Evolutionary conservation across 2,888 invertebrate species (phyloP).

Genomic region (Chrysina gloriosa): DNA sequence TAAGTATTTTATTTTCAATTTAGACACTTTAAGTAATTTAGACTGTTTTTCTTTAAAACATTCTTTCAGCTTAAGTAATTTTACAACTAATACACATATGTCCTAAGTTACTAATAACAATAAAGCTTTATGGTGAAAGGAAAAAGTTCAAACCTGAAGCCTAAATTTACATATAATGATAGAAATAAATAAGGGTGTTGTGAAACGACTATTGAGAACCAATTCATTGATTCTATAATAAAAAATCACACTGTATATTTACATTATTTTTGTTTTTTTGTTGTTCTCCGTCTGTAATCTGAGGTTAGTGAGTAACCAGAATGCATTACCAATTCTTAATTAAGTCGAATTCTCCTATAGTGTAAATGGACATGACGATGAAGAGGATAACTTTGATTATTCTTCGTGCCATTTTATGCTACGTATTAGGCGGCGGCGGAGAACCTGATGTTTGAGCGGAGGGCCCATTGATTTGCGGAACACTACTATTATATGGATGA

Average conservation of each 20-base stretch:
- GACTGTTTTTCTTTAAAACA: constrained; percentile 34
- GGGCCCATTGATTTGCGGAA: constrained; percentile 57
- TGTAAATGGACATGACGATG: constrained; percentile 53
- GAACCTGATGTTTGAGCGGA: constrained; percentile 47
- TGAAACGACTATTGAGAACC: constrained; percentile 9
- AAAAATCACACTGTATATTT: constrained; percentile 25
- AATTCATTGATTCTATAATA: constrained; percentile 1
- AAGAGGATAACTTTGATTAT: constrained; percentile 52
- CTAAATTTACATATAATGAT: constrained; percentile 17
- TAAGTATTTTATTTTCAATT: constrained; percentile 32
- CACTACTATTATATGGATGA: constrained; percentile 77
- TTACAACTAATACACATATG: constrained; percentile 33
- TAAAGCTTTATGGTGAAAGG: constrained; percentile 14
- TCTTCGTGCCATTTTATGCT: constrained; percentile 52
- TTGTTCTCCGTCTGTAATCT: constrained; percentile 3
- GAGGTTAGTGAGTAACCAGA: not conserved
- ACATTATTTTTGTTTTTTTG: constrained; percentile 16
- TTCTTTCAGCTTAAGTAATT: constrained; percentile 20
- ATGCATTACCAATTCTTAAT: constrained; percentile 47
- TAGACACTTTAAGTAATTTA: constrained; percentile 27
- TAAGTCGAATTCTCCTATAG: constrained; percentile 51
- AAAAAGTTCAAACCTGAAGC: constrained; percentile 9
- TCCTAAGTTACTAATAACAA: constrained; percentile 16
- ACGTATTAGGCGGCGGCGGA: constrained; percentile 57
- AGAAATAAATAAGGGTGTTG: constrained; percentile 34